Conservation (phyloP, 1,140 invertebrate genomes). For the Leptinotarsa texana region DNA sequence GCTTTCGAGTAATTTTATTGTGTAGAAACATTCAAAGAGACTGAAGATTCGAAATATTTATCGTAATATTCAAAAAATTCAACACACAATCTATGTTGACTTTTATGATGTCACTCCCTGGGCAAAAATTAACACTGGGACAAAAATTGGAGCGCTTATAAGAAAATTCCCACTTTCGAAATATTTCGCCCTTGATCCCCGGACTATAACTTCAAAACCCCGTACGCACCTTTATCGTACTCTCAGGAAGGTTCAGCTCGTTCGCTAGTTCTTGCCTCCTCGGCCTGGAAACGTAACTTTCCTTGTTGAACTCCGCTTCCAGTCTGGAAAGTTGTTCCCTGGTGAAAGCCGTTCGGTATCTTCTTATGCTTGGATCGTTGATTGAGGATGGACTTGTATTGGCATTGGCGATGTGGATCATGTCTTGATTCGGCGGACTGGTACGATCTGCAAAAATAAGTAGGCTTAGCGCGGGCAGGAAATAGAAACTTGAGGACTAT, state of each 20-base stretch:
- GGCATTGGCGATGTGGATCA: constrained; percentile 39
- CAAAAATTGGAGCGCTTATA: too few species aligned
- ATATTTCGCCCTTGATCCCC: too few species aligned
- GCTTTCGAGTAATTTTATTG: too few species aligned
- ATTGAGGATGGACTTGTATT: constrained; percentile 48
- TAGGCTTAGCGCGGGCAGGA: constrained; percentile 25
- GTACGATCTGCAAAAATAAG: constrained; percentile 54
- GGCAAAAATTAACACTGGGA: too few species aligned
- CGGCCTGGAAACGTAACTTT: constrained; percentile 97
- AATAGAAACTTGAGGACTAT: constrained; percentile 9
- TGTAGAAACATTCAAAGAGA: too few species aligned
- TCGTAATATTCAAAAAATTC: too few species aligned
- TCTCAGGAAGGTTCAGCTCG: constrained; percentile 91
- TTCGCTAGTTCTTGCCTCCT: constrained; percentile 93
- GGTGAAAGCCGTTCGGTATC: constrained; percentile 97
- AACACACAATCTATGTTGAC: too few species aligned
- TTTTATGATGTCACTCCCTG: too few species aligned
- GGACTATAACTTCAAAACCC: not conserved
- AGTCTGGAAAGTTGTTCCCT: constrained; percentile 89
- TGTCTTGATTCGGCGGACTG: constrained; percentile 53
- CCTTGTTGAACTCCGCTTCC: constrained; percentile 97
- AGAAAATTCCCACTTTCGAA: too few species aligned
- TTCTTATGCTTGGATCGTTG: constrained; percentile 72
- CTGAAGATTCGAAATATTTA: too few species aligned
- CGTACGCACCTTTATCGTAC: constrained; percentile 89